Evolutionary conservation across 2,888 invertebrate species (phyloP).

Genomic region (Busseola fusca): DNA sequence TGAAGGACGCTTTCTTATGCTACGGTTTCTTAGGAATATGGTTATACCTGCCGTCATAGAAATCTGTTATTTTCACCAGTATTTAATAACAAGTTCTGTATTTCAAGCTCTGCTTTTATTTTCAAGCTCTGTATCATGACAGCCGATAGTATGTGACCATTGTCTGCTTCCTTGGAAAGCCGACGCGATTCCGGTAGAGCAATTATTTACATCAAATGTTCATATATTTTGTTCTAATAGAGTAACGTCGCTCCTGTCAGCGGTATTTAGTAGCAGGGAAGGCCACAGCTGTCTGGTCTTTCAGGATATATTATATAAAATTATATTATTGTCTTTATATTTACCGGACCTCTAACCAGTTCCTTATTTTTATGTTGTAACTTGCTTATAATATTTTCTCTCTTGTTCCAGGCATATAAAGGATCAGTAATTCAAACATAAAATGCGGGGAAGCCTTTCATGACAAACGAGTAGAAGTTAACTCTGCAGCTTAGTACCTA

Average conservation of each 20-base stretch:
- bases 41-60: background rate
- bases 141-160: background rate
- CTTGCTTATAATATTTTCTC: slow-evolving; percentile 25
- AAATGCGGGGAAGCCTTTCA: slow-evolving; percentile 77
- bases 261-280: background rate
- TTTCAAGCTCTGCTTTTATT: too few relatives aligned
- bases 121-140: too few relatives aligned
- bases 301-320: background rate
- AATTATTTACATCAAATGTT: background rate
- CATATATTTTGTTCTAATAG: background rate
- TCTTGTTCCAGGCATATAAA: slow-evolving; percentile 72
- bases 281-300: background rate
- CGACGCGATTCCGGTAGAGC: background rate
- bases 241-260: background rate
- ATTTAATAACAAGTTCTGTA: background rate
- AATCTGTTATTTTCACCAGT: background rate
- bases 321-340: too few relatives aligned
- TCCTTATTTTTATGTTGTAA: background rate
- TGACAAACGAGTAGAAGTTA: slow-evolving; percentile 70
- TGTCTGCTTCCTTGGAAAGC: background rate
- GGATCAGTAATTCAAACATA: slow-evolving; percentile 61
- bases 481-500: slow-evolving; percentile 48
- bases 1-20: background rate
- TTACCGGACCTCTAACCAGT: too few relatives aligned
- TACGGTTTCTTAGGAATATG: background rate